Evolutionary conservation across 2,888 invertebrate genomes (phyloP), one percentile per base, ranked within the genome.

Genomic region (Caenorhabditis plicata): DNA sequence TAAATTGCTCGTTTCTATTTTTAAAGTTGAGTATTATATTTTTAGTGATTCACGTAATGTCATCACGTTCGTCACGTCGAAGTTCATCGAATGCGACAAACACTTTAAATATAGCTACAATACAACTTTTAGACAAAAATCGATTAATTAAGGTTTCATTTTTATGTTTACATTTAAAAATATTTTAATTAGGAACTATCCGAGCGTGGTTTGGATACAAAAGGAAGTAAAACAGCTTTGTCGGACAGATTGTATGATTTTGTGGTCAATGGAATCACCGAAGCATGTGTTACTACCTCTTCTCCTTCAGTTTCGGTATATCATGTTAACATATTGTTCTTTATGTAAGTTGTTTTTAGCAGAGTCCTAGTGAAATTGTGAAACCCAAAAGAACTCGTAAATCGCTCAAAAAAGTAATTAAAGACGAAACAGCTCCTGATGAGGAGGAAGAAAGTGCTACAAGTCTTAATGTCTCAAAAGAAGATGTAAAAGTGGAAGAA

Each of bases 51-150:
- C 25, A 25, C 23, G 29, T 26, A 25, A 54, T 44, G 39, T 44
- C 39, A 19, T 32, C 36, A 33, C 45, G 57, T 9, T 20, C 57
- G 22, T 52, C 57, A 17, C 57, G 57, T 27, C 51, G 57, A 36
- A 58, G 57, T 22, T 52, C 46, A 35, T 33, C 23, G 9, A 44
- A 32, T 13, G 50, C 36, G 7, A 40, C 33, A n/a, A n/a, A n/a
- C 17, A 53, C 36, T 5, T 26, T 70, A 11, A 71, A 71, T 36
- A 55, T 53, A 47, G 52, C 56, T 11, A 56, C 52, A 41, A 70
- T 70, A 17, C 64, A 54, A 15, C 39, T 70, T 7, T 41, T 60
- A 13, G 51, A 45, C 15, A 23, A 32, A 11, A 20, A n/a, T 11
- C 29, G 53, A 27, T 26, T 60, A 11, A 38, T 48, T 25, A 44